phyloP scores from a whole-genome alignment of 2,797 vertebrate genomes.

The Enteromius trimaculatus region DNA sequence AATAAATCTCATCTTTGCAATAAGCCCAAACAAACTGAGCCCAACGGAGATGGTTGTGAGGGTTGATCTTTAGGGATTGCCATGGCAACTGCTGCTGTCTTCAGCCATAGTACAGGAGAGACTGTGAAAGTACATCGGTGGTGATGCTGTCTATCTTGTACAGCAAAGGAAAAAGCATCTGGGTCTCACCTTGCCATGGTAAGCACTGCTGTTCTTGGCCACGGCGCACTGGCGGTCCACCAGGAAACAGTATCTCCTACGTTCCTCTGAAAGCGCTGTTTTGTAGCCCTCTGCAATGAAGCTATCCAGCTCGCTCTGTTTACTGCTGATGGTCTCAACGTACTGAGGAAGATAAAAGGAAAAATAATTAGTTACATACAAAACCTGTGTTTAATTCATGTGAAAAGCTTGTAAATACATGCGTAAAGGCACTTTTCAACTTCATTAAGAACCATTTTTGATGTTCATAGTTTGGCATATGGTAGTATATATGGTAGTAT shows the following conservation, averaged over 20 bases:
- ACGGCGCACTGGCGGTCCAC: constrained; percentile 97
- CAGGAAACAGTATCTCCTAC: constrained; percentile 95
- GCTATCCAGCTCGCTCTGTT: constrained; percentile 92
- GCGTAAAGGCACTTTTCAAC: not conserved
- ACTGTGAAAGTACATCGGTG: constrained; percentile 17
- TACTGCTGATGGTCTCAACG: constrained; percentile 94
- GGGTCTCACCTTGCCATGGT: constrained; percentile 91
- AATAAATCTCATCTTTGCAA: constrained; percentile 46
- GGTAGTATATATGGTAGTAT: not conserved
- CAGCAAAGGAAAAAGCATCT: not conserved
- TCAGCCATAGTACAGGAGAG: constrained; percentile 33
- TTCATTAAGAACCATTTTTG: not conserved
- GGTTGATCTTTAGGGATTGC: constrained; percentile 55
- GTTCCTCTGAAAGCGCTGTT: constrained; percentile 92
- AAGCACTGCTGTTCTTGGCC: constrained; percentile 90
- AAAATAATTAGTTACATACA: not conserved
- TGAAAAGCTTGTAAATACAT: not conserved
- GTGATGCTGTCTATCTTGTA: not conserved
- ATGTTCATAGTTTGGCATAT: not conserved
- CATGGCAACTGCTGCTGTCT: constrained; percentile 59
- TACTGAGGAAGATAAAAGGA: constrained; percentile 74
- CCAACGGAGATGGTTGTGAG: constrained; percentile 44
- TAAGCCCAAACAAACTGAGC: constrained; percentile 50
- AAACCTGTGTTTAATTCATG: not conserved
- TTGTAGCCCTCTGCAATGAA: constrained; percentile 94